Evolutionary conservation across 1,140 invertebrate species (phyloP).

Genomic region (Drosophila fuyamai): DNA sequence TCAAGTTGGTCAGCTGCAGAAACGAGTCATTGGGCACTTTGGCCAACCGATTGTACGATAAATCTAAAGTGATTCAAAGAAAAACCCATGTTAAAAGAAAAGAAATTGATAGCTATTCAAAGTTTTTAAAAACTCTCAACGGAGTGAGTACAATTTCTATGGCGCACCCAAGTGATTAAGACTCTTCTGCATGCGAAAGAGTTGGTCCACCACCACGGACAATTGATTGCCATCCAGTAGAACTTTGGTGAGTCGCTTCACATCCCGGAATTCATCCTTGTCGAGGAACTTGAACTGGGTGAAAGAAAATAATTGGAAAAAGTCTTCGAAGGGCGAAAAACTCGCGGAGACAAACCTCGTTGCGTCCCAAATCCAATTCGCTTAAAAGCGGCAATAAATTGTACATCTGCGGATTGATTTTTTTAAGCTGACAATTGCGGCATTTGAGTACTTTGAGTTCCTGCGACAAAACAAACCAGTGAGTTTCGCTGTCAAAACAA

Average conservation of each 20-base stretch:
- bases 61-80: slow-evolving; percentile 63
- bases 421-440: slow-evolving; percentile 88
- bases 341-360: slow-evolving; percentile 85
- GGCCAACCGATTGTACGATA: slow-evolving; percentile 90
- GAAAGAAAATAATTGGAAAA: slow-evolving; percentile 67
- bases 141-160: slow-evolving; percentile 43
- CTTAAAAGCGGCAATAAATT: slow-evolving; percentile 89
- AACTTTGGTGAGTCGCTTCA: slow-evolving; percentile 89
- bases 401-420: slow-evolving; percentile 91
- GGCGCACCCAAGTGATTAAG: slow-evolving; percentile 85
- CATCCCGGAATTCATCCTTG: slow-evolving; percentile 89
- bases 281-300: slow-evolving; percentile 90
- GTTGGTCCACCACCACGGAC: slow-evolving; percentile 90
- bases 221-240: slow-evolving; percentile 91
- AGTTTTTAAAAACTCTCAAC: slow-evolving; percentile 10
- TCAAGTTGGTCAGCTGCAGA: slow-evolving; percentile 88
- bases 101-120: slow-evolving; percentile 29
- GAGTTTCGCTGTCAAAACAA: slow-evolving; percentile 18
- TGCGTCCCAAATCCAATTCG: slow-evolving; percentile 91
- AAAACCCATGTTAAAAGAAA: neutral
- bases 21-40: slow-evolving; percentile 90
- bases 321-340: slow-evolving; percentile 8
- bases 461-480: slow-evolving; percentile 77
- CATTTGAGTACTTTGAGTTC: slow-evolving; percentile 89
- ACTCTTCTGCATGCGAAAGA: slow-evolving; percentile 88